phyloP scores from a whole-genome alignment of 2,888 invertebrate species.

The Ormyrus rosae region DNA sequence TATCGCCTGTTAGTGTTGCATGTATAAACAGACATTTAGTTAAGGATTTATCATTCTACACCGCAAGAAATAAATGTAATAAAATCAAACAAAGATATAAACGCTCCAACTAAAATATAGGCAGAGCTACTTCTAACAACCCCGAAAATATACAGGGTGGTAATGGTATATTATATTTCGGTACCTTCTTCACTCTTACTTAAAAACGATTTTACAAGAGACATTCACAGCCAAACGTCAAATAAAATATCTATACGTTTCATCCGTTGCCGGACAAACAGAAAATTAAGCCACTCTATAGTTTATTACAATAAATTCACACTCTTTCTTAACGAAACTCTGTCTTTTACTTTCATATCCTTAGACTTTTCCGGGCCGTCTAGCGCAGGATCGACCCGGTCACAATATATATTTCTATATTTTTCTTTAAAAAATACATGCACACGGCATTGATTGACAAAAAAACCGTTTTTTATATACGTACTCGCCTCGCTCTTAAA shows the following conservation, averaged over 20 bases:
- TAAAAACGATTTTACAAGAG: constrained; percentile 51
- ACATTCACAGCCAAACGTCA: constrained; percentile 61
- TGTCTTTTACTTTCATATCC: constrained; percentile 30
- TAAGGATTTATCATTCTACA: constrained; percentile 47
- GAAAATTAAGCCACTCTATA: constrained; percentile 49
- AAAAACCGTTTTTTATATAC: neutral
- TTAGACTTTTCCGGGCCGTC: neutral
- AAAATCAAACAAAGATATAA: neutral
- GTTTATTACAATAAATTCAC: constrained; percentile 30
- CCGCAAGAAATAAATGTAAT: constrained; percentile 29
- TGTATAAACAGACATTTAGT: constrained; percentile 46
- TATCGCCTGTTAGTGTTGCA: constrained; percentile 46
- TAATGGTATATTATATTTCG: constrained; percentile 10
- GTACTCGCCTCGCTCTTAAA: constrained; percentile 1
- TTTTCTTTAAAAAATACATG: constrained; percentile 32
- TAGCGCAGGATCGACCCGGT: neutral
- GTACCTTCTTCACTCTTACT: constrained; percentile 29
- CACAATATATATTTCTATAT: constrained; percentile 11
- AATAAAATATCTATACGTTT: constrained; percentile 50
- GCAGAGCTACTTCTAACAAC: constrained; percentile 29
- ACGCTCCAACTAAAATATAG: constrained; percentile 24
- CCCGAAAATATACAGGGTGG: constrained; percentile 22
- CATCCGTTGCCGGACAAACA: neutral
- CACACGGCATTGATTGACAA: constrained; percentile 8
- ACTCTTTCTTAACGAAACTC: constrained; percentile 3